Percentiles rank a stretch among this genome's conserved stretches.
phyloP scores from a whole-genome alignment of 2,113 vertebrate genomes.

The Archilochus colubris region DNA sequence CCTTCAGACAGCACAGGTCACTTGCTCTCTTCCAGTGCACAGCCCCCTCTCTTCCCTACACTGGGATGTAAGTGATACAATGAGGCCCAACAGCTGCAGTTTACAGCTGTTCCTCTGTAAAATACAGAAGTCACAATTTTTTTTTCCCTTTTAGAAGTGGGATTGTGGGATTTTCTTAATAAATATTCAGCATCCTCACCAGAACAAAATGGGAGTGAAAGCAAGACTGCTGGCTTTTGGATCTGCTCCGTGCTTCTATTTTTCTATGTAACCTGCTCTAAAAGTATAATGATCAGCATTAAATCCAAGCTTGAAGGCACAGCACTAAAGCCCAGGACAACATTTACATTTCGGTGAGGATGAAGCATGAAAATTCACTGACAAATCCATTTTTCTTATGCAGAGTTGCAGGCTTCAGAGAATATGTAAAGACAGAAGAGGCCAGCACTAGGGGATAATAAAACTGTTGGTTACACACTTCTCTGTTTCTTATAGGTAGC shows the following conservation, averaged over 20 bases:
- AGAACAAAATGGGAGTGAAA: slow-evolving; percentile 56
- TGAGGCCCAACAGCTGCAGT: not conserved
- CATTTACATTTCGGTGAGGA: slow-evolving; percentile 75
- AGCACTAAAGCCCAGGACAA: slow-evolving; percentile 72
- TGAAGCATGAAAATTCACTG: slow-evolving; percentile 70
- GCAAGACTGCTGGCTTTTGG: slow-evolving; percentile 51
- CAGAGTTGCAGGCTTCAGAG: slow-evolving; percentile 38
- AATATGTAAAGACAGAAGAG: slow-evolving; percentile 57
- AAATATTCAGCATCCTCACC: slow-evolving; percentile 51
- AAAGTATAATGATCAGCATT: slow-evolving; percentile 73
- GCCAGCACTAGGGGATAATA: slow-evolving; percentile 5
- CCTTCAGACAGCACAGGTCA: accelerated
- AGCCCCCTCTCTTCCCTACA: not conserved
- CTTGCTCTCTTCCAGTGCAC: accelerated
- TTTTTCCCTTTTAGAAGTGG: not conserved
- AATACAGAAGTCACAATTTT: not conserved
- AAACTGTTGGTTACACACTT: slow-evolving; percentile 5
- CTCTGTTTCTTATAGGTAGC: not conserved
- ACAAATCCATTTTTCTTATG: slow-evolving; percentile 78
- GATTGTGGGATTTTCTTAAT: slow-evolving; percentile 57
- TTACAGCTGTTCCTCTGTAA: slow-evolving; percentile 28
- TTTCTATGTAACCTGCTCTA: slow-evolving; percentile 65
- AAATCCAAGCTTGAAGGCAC: slow-evolving; percentile 73
- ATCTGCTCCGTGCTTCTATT: slow-evolving; percentile 63
- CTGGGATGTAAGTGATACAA: not conserved